Conservation (phyloP, 2,797 vertebrate genomes). For the Avahi laniger region DNA sequence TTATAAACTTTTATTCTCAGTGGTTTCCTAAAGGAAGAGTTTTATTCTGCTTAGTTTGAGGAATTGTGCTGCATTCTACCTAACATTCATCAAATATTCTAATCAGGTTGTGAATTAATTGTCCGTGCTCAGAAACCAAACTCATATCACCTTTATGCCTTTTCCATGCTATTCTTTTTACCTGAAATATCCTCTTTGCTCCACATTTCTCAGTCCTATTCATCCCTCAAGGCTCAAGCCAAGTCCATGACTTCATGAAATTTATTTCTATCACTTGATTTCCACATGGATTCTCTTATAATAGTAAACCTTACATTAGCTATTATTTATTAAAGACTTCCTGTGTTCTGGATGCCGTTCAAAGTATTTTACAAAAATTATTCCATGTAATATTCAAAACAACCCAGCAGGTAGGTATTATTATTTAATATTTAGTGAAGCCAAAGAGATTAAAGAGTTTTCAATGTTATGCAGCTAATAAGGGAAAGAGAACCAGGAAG, state of each 20-base stretch:
- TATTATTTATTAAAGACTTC: slow-evolving; percentile 32
- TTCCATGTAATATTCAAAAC: slow-evolving; percentile 2
- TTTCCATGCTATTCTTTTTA: not conserved
- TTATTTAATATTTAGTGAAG: slow-evolving; percentile 25
- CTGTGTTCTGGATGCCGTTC: not conserved
- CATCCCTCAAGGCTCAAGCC: not conserved
- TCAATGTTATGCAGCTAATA: not conserved
- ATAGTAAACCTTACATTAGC: not conserved
- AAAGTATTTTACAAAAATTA: slow-evolving; percentile 41
- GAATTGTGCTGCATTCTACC: not conserved
- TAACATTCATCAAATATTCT: not conserved
- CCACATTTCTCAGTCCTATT: not conserved
- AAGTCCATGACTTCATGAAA: not conserved
- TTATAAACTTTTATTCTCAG: slow-evolving; percentile 8
- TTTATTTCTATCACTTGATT: slow-evolving; percentile 10
- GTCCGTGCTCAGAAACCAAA: not conserved
- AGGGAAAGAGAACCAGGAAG: not conserved
- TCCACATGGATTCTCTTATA: not conserved
- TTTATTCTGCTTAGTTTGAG: not conserved
- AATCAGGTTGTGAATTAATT: not conserved
- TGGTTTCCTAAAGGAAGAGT: not conserved
- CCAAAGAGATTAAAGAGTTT: not conserved
- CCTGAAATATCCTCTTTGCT: not conserved
- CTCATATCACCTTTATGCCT: not conserved
- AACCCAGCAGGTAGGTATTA: not conserved